Evolutionary conservation across 2,888 invertebrate genomes (phyloP).

Genomic region (Agelastica alni): DNA sequence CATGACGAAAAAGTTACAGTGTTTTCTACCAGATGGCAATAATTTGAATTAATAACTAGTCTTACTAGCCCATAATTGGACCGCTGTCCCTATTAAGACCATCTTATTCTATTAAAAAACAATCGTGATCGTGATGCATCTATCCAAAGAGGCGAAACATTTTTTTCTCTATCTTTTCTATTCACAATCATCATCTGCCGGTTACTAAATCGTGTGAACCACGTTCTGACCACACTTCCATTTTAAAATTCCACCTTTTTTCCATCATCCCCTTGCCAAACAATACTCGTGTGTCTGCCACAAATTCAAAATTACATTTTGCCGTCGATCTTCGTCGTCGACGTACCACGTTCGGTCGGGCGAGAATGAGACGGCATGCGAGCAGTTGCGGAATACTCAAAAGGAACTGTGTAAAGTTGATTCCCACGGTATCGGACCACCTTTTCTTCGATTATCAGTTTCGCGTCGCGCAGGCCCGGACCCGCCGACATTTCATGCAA

Average conservation of each 20-base stretch:
- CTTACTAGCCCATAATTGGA: too few relatives aligned
- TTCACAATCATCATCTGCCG: constrained; percentile 8
- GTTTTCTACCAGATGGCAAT: too few relatives aligned
- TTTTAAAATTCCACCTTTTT: constrained; percentile 19
- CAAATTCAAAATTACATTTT: constrained; percentile 32
- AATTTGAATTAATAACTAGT: too few relatives aligned
- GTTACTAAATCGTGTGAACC: constrained; percentile 34
- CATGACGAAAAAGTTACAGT: too few relatives aligned
- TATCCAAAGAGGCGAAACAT: too few relatives aligned
- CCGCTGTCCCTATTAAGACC: too few relatives aligned
- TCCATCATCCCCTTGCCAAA: constrained; percentile 29
- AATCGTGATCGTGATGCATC: too few relatives aligned
- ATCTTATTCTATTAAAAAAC: too few relatives aligned
- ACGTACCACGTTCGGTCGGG: neutral
- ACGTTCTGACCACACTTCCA: constrained; percentile 44
- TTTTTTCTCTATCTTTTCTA: neutral
- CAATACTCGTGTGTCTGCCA: constrained; percentile 39
- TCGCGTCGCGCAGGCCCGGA: constrained; percentile 21
- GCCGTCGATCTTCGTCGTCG: constrained; percentile 17
- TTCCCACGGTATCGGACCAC: constrained; percentile 47
- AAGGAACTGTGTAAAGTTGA: constrained; percentile 34
- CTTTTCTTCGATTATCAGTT: constrained; percentile 47
- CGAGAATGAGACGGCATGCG: constrained; percentile 20
- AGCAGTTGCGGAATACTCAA: constrained; percentile 39
- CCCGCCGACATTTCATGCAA: too few relatives aligned